Evolutionary conservation across 1,140 invertebrate genomes (phyloP).

Genomic region (Heliothis subflexa): DNA sequence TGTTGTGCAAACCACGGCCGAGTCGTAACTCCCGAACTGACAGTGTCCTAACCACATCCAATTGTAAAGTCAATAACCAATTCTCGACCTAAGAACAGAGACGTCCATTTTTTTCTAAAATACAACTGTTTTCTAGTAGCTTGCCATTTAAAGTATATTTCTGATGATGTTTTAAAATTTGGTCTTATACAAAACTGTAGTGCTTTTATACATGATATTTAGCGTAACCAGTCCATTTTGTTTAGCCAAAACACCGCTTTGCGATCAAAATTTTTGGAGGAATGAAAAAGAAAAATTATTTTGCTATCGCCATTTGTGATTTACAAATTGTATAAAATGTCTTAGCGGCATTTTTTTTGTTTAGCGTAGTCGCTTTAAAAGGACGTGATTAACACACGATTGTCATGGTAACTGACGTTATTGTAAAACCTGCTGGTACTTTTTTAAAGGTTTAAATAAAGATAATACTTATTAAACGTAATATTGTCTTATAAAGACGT

Average conservation of each 20-base stretch:
- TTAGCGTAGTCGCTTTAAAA: constrained; percentile 68
- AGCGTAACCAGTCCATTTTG: constrained; percentile 84
- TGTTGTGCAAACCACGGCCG: constrained; percentile 47
- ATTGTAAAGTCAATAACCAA: constrained; percentile 73
- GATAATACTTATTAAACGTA: constrained; percentile 64
- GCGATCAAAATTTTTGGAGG: constrained; percentile 71
- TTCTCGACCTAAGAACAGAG: constrained; percentile 84
- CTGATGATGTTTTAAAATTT: constrained; percentile 82
- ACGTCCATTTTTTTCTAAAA: constrained; percentile 85
- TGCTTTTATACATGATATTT: constrained; percentile 85
- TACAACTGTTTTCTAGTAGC: constrained; percentile 79
- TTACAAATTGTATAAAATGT: constrained; percentile 71
- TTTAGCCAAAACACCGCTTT: constrained; percentile 84
- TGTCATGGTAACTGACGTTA: constrained; percentile 51
- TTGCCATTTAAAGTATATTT: constrained; percentile 84
- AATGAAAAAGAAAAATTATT: constrained; percentile 72
- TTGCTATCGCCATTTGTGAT: constrained; percentile 80
- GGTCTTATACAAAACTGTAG: constrained; percentile 83
- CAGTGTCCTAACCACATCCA: constrained; percentile 73
- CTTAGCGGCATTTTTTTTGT: constrained; percentile 64
- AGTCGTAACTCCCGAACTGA: constrained; percentile 49
- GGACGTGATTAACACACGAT: constrained; percentile 68
- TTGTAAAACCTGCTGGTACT: constrained; percentile 57
- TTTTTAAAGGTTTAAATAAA: constrained; percentile 68
- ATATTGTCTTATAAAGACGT: constrained; percentile 74